These are phyloP conservation scores for Silurus glanis DNA, from an alignment of 2,113 vertebrate species.

Conservation along the genomic window DNA sequence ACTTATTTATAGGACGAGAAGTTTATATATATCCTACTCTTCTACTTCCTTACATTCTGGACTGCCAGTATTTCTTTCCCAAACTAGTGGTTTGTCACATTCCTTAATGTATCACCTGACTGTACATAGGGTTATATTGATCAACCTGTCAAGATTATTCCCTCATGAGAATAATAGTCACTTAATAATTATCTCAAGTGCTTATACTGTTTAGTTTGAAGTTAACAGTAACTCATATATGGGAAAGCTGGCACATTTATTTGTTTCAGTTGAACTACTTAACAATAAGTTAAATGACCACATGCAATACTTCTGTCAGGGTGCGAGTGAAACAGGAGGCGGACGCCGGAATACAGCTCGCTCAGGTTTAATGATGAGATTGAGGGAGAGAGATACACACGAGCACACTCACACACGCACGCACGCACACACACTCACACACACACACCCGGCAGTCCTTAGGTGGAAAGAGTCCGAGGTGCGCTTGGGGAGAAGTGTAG, in stretches of 20 bases:
- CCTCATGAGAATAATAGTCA: not conserved
- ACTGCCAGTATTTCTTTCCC: not conserved
- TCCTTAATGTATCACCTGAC: not conserved
- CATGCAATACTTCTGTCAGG: not conserved
- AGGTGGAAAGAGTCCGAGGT: too few species aligned
- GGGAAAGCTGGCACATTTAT: not conserved
- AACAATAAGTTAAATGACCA: not conserved
- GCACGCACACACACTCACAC: too few species aligned
- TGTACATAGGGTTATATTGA: not conserved
- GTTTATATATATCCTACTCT: not conserved
- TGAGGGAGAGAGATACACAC: too few species aligned
- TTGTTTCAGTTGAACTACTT: not conserved
- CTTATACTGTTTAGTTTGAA: not conserved
- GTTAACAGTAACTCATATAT: not conserved
- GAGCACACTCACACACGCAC: too few species aligned
- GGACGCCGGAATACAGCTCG: too few species aligned
- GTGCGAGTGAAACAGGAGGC: too few species aligned
- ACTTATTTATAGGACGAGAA: not conserved
- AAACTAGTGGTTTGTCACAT: not conserved
- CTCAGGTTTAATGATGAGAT: too few species aligned
- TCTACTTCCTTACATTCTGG: not conserved
- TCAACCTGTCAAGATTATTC: not conserved
- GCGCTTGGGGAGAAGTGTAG: too few species aligned
- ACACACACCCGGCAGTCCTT: too few species aligned
- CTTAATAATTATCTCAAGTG: not conserved